Base-by-base conservation (phyloP, 2,888 invertebrate species). In the Pimpla rufipes region DNA sequence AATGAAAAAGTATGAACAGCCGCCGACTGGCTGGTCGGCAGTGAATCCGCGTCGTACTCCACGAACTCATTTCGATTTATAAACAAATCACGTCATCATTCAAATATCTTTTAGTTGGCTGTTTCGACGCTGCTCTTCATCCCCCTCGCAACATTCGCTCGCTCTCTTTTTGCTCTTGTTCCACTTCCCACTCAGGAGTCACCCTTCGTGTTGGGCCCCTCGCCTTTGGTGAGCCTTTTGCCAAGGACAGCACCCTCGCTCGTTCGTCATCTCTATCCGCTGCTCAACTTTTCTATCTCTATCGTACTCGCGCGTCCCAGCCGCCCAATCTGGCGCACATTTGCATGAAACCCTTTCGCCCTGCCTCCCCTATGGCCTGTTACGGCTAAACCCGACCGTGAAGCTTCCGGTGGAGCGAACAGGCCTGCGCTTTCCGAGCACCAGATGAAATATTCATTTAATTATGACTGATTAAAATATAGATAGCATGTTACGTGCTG, bases 391-490 rank as follows among this genome's bases (percentile, higher is more conserved):
- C 73, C 79, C 79, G 68, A 62, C 82, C 68, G 50, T 37, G 79
- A 70, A 75, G 78, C 78, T 64, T 18, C 40, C 59, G 47, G 42
- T 18, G 42, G 45, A 59, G 21, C 16, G 64, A 70, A 70, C 50
- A 42, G 35, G 37, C 68, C 50, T 47, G 50, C 76, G 55, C 62
- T 77, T 84, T 81, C 21, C 84, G 84, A 88, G 87, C 88, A 86
- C 87, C 87, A 73, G 89, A 91, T 91, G 90, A 91, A 91, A 91
- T 91, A 91, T 91, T 91, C 91, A 91, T 91, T 91, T 91, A 91
- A 91, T 90, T 91, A 91, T 90, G 90, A 90, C 89, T 90, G 89
- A 91, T 91, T 90, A 91, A 90, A 91, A 91, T 91, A 90, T 91
- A 91, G 91, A 91, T 91, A 89, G 90, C 88, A 85, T 84, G 90